Evolutionary conservation across 2,113 vertebrate species (phyloP), one percentile per base, ranked within the genome.

Genomic region (Percopsis transmontana): DNA sequence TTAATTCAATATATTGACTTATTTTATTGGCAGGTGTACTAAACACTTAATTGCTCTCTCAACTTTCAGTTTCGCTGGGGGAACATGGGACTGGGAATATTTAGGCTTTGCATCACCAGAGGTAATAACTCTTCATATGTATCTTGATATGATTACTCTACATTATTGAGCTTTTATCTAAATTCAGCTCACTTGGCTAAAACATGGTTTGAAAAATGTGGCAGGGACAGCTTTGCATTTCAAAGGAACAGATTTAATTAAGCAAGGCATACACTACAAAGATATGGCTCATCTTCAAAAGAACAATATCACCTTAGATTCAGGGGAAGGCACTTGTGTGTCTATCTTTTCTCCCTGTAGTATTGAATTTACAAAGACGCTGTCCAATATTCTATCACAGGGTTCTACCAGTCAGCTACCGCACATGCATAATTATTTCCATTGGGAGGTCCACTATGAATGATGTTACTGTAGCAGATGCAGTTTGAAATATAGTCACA

Each of bases 31-130:
- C 27, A 33, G 27, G 5, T 33, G 27, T 33, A 33, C 27, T 33
- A 71, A 90, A 86, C 87, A 91, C 91, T 42, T 24, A 12, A 9
- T 21, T 69, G 69, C 15, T 80, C 0, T 70, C 3, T 38, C 80
- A 7, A 74, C 84, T 71, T 76, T 87, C 88, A 99, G 97, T 90
- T 98, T 99, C 91, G 95, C 96, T 87, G 97, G 97, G 74, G 97
- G 96, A 90, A 96, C 96, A 1, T 99, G 97, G 97, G 96, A 99
- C 92, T 99, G 97, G 97, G 97, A 99, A 76, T 99, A 98, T 92
- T 95, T 98, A 87, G 96, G 97, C 89, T 98, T 99, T 89, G 94
- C 95, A 85, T 99, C 97, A 65, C 96, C 97, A 0, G 96, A 99
- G 97, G 97, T 99, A 97, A 94, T 70, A 88, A 21, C 20, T 15